phyloP scores from a whole-genome alignment of 2,113 vertebrate genomes.

The Nymphicus hollandicus region DNA sequence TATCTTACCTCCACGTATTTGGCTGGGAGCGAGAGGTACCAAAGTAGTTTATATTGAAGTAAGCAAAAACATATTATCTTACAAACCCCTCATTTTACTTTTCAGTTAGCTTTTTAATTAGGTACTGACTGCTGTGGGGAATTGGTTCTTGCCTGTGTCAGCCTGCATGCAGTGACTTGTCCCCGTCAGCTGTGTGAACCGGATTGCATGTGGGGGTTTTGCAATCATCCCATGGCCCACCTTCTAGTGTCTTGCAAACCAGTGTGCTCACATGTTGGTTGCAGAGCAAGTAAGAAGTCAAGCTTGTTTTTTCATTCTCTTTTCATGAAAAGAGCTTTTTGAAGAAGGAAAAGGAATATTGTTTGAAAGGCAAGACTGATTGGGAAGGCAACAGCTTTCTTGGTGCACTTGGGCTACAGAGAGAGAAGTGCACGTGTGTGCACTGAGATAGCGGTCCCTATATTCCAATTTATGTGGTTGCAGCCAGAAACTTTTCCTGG shows the following conservation, averaged over 20 bases:
- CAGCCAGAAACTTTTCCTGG: neutral
- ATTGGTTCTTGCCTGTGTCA: neutral
- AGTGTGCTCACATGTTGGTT: neutral
- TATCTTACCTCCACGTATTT: neutral
- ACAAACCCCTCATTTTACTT: neutral
- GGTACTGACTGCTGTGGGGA: neutral
- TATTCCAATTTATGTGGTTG: neutral
- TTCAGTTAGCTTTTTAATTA: constrained; percentile 29
- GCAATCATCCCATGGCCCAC: neutral
- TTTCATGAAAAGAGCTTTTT: neutral
- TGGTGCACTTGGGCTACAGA: neutral
- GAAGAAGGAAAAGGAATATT: neutral
- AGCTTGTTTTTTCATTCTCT: neutral
- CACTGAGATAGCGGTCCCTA: neutral
- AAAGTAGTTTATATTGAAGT: neutral
- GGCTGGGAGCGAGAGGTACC: neutral
- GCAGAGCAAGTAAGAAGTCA: neutral
- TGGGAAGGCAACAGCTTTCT: neutral
- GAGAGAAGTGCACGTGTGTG: neutral
- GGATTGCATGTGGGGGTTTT: neutral
- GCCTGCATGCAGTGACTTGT: neutral
- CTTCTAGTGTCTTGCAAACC: neutral
- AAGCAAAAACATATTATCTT: neutral
- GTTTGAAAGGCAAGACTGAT: neutral
- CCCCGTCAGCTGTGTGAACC: neutral